These are phyloP conservation scores for Arge pagana DNA, from an alignment of 2,888 invertebrate genomes.

Conservation along the genomic window DNA sequence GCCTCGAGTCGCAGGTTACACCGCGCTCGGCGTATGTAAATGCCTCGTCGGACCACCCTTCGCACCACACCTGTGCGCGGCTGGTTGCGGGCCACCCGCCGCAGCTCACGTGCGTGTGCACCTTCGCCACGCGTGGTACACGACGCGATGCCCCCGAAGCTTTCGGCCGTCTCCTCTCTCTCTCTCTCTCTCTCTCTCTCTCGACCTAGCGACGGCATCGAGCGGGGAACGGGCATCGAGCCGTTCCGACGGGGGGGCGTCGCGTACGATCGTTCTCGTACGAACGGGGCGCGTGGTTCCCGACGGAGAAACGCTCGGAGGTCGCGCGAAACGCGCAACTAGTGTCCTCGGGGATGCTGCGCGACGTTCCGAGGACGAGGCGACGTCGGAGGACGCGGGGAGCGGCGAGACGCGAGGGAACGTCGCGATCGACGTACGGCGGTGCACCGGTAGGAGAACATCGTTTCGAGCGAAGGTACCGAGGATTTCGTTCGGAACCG, in stretches of 20 bases:
- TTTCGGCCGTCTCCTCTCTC: too few species aligned
- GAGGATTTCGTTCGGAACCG: neutral
- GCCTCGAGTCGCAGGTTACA: slow-evolving; percentile 21
- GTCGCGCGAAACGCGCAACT: neutral
- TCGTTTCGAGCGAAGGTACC: neutral
- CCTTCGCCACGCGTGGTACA: slow-evolving; percentile 14
- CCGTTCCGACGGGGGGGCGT: neutral
- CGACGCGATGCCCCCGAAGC: too few species aligned
- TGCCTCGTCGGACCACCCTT: slow-evolving; percentile 16
- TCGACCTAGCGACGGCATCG: slow-evolving; percentile 1
- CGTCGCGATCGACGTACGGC: too few species aligned
- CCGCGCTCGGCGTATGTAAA: slow-evolving; percentile 19
- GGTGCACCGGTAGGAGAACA: too few species aligned
- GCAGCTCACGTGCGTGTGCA: slow-evolving; percentile 10
- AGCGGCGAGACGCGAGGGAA: neutral
- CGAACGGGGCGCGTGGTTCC: neutral
- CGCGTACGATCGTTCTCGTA: neutral
- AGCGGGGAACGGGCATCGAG: neutral
- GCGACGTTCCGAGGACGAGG: too few species aligned
- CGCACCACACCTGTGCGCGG: slow-evolving; percentile 21
- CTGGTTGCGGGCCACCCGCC: slow-evolving; percentile 21
- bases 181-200: too few species aligned
- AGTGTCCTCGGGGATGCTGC: too few species aligned
- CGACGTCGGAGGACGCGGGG: neutral
- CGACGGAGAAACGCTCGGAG: neutral